A percentile compares a stretch with the other conserved stretches of the same genome.
These are phyloP conservation scores for Tipula confusa DNA, from an alignment of 2,888 invertebrate species.

Conservation along the genomic window DNA sequence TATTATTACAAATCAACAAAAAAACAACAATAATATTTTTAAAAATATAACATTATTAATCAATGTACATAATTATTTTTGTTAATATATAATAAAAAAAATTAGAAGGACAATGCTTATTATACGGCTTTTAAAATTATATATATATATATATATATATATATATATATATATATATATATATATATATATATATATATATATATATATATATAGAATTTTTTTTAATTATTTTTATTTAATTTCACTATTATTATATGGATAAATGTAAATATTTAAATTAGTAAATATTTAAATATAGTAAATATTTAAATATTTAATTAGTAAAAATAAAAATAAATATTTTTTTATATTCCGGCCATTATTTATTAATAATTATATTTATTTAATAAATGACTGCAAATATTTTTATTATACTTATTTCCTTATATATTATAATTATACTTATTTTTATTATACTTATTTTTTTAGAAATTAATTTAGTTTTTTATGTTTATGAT, in stretches of 20 bases:
- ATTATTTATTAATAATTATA: conserved; percentile 12
- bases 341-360: conserved; percentile 3
- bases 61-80: not conserved
- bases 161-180: not conserved
- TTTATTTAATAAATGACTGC: not conserved
- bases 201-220: not conserved
- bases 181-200: not conserved
- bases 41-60: not conserved
- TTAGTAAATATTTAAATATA: no score
- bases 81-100: not conserved
- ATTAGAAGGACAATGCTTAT: not conserved
- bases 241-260: not conserved
- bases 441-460: no score
- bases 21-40: not conserved
- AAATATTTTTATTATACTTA: not conserved
- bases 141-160: not conserved
- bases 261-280: not conserved
- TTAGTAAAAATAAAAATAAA: not conserved
- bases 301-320: not conserved
- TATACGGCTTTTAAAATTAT: not conserved
- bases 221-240: not conserved
- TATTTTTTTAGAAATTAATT: not conserved
- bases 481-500: not conserved
- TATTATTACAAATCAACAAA: not conserved
- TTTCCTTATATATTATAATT: no score